Base-by-base conservation (phyloP, 2,888 invertebrate genomes). In the Cantharis flavilabris region DNA sequence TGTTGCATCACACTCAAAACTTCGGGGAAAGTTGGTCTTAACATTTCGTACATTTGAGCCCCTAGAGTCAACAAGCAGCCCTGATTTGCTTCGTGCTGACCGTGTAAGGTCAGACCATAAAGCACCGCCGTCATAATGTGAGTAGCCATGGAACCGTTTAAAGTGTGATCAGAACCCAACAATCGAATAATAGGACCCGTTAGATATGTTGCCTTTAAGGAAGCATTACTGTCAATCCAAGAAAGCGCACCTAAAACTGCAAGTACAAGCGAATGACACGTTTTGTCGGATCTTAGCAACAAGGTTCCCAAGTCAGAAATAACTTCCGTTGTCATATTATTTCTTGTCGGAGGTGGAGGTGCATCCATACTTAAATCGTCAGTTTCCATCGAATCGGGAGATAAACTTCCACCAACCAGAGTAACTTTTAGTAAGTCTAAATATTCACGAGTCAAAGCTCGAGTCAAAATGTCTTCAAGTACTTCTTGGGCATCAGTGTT, bases 41-140 rank as follows among this genome's bases (percentile, higher is more conserved):
- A 89, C 79, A 93, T 90, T 88, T 97, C 97, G 88, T 97, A 98
- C 71, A 96, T 93, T 89, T 95, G 95, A 2, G 96, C 93, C 4
- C 96, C 96, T 26, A 97, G 90, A 5, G 94, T 93, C 5, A 97
- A 90, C 67, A 97, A 88, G 0, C 93, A 92, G 13, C 96, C 95
- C 86, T 95, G 96, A 89, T 96, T 96, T 11, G 94, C 93, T 84
- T 97, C 97, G 86, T 97, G 97, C 85, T 97, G 96, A 0, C 98
- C 98, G 86, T 97, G 96, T 79, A 94, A 89, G 80, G 96, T 94
- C 79, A 98, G 90, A 70, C 96, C 97, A 81, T 88, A 87, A 64
- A 88, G 81, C 80, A 96, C 93, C 2, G 94, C 93, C 0, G 93
- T 92, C 88, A 97, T 93, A 69, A 96, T 93, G 83, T 94, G 92